Percentiles rank a stretch among this genome's conserved stretches.
phyloP scores from a whole-genome alignment of 2,113 vertebrate genomes.

The Cavia aperea region DNA sequence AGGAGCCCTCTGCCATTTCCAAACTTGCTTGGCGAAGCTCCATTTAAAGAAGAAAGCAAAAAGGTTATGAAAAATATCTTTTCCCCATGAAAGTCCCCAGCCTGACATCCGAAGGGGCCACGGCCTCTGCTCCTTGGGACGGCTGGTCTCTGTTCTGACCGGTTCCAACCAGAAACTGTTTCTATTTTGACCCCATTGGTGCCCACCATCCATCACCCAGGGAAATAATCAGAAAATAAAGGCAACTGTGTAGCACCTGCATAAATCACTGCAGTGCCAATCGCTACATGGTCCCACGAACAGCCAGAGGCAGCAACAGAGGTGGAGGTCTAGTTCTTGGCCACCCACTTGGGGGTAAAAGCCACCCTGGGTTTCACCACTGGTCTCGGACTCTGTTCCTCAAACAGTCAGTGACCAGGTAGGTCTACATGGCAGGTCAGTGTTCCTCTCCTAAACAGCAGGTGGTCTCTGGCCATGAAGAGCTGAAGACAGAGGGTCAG shows the following conservation, averaged over 20 bases:
- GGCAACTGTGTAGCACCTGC: neutral
- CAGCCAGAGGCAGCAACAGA: neutral
- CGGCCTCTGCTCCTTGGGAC: neutral
- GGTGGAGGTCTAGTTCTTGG: rapidly evolving
- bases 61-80: slow-evolving; percentile 67
- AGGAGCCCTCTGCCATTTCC: slow-evolving; percentile 64
- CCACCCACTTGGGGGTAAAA: neutral
- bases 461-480: neutral
- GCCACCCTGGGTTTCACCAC: neutral
- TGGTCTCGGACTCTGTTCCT: neutral
- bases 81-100: slow-evolving; percentile 29
- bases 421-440: too few relatives aligned
- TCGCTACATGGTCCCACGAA: rapidly evolving
- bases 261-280: neutral
- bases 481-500: neutral
- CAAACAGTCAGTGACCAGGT: rapidly evolving
- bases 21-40: slow-evolving; percentile 70
- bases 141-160: neutral
- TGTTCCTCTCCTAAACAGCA: rapidly evolving
- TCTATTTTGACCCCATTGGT: rapidly evolving
- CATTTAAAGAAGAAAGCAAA: slow-evolving; percentile 63
- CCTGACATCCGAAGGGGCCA: slow-evolving; percentile 30
- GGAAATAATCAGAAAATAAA: slow-evolving; percentile 41
- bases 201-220: neutral
- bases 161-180: neutral